Evolutionary conservation across 2,113 vertebrate genomes (phyloP).

Genomic region (Myotis brandtii): DNA sequence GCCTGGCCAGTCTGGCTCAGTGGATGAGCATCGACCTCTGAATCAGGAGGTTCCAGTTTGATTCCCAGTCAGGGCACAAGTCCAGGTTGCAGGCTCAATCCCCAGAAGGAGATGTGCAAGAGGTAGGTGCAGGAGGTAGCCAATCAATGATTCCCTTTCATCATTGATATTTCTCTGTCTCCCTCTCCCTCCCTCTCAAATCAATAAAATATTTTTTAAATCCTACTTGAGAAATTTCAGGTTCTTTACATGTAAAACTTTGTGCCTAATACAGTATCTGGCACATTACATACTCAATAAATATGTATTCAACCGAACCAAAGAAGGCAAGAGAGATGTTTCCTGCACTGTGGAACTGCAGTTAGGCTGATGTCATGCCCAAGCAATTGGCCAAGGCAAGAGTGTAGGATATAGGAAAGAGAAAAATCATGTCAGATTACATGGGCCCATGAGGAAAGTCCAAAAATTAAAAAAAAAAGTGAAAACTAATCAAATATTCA

Average conservation of each 20-base stretch:
- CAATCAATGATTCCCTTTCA: too few relatives aligned
- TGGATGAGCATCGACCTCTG: too few relatives aligned
- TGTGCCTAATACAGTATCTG: not conserved
- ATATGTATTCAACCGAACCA: not conserved
- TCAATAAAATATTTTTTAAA: too few relatives aligned
- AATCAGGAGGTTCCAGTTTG: too few relatives aligned
- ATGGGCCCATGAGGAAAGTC: not conserved
- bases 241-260: not conserved
- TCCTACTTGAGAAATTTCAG: not conserved
- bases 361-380: not conserved
- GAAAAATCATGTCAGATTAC: not conserved
- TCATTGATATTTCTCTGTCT: too few relatives aligned
- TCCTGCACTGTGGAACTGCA: not conserved
- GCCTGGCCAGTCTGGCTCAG: too few relatives aligned
- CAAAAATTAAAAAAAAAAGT: not conserved
- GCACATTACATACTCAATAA: not conserved
- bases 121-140: too few relatives aligned
- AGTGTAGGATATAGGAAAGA: not conserved
- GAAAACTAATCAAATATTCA: not conserved
- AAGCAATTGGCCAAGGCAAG: not conserved
- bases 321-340: not conserved
- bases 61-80: too few relatives aligned
- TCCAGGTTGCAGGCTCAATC: too few relatives aligned
- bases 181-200: too few relatives aligned
- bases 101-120: too few relatives aligned